Conservation (phyloP, 2,113 vertebrate genomes). For the Sinocyclocheilus maitianheensis region DNA sequence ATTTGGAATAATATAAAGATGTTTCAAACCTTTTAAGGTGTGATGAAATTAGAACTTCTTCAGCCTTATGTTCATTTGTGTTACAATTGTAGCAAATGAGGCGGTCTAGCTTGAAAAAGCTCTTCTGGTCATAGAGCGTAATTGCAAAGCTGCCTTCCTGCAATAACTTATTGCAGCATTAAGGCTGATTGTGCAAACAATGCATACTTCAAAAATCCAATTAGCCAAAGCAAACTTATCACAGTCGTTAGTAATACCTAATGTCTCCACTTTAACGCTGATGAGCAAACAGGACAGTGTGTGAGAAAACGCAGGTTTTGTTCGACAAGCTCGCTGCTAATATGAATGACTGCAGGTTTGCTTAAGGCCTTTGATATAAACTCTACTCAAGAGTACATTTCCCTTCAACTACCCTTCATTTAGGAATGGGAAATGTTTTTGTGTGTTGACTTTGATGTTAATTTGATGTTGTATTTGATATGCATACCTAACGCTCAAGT, state of each 20-base stretch:
- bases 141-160: constrained; percentile 9
- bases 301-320: constrained; percentile 13
- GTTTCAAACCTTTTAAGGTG: not conserved
- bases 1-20: not conserved
- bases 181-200: constrained; percentile 59
- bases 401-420: not conserved
- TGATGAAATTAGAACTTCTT: not conserved
- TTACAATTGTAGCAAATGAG: not conserved
- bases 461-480: not conserved
- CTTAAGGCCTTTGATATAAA: not conserved
- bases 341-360: not conserved
- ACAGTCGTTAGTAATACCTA: constrained; percentile 58
- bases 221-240: constrained; percentile 65
- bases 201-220: constrained; percentile 67
- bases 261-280: constrained; percentile 51
- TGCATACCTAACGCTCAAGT: not conserved
- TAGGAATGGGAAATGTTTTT: not conserved
- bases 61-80: not conserved
- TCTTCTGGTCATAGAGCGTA: not conserved
- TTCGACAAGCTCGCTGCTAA: not conserved
- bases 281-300: constrained; percentile 28
- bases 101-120: not conserved
- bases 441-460: not conserved
- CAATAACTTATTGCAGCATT: constrained; percentile 45
- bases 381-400: not conserved